Base-by-base conservation (phyloP, 1,140 invertebrate genomes). In the Zaprionus ornatus region DNA sequence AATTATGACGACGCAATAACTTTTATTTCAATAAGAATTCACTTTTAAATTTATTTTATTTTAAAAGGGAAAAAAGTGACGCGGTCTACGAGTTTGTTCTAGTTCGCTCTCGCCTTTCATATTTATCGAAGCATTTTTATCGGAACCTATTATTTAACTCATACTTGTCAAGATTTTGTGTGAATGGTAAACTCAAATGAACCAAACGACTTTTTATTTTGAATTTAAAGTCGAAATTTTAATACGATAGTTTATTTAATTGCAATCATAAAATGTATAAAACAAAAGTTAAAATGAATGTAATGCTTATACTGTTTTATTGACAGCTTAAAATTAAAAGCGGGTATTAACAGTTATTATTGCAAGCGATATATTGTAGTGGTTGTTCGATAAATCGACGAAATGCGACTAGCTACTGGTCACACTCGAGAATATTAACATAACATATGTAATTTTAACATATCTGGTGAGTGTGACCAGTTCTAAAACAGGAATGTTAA, bases 31-130 rank as follows among this genome's bases (percentile, higher is more conserved):
- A 62, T 23, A 56, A 48, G 2, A 57, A 66, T 73, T 48, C 7
- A 60, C 21, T 32, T 67, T 77, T 60, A 40, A 35, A 48, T 10
- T 55, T 64, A 66, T 65, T 82, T 82, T 82, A 75, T 65, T 82
- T 82, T 82, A 75, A 82, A 82, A 54, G n/a, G 19, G 25, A 65
- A 79, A 80, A 80, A 75, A 85, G 82, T 72, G 82, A 85, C 82
- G 82, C 82, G 82, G 66, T 82, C 37, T n/a, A 35, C 19, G 55
- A 60, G 6, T 45, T 72, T 60, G 54, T 66, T 65, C 69, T 62
- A 62, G 66, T 74, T 74, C 71, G 10, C 40, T 56, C 21, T 15
- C 12, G 57, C 5, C 35, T 37, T 15, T n/a, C 12, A 56, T 54
- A 55, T 13, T 27, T 40, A 25, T n/a, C 29, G 54, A 64, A 65